A percentile compares a stretch with the other conserved stretches of the same genome.
Evolutionary conservation across 2,113 vertebrate genomes (phyloP).

Genomic region (Stomatorhinus ivindoensis): DNA sequence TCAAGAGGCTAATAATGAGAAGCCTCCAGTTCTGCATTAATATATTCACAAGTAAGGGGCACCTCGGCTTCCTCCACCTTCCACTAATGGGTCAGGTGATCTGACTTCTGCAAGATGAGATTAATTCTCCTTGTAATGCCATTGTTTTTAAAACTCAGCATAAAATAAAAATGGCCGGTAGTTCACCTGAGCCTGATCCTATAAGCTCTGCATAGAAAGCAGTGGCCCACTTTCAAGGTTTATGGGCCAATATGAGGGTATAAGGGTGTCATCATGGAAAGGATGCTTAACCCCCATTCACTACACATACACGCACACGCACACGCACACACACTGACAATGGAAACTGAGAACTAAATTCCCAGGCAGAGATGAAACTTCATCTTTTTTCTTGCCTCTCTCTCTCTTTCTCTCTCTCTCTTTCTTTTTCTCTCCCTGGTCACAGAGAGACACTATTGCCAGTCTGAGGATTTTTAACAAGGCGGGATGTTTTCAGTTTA

Average conservation of each 20-base stretch:
- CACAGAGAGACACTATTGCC: neutral
- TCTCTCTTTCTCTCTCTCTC: neutral
- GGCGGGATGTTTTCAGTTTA: constrained; percentile 1
- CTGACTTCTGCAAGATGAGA: neutral
- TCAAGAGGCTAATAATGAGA: neutral
- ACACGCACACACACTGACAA: neutral
- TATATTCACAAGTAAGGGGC: neutral
- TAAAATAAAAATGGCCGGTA: neutral
- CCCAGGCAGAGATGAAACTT: neutral
- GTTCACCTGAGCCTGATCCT: neutral
- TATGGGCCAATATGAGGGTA: neutral
- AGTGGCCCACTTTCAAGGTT: neutral
- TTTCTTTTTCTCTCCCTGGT: neutral
- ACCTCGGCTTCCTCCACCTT: neutral
- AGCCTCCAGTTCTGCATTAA: neutral
- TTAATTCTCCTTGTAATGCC: neutral
- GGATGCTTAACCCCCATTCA: neutral
- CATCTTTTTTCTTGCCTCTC: neutral
- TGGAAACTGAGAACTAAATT: neutral
- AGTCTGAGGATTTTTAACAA: constrained; percentile 1
- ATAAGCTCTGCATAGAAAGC: neutral
- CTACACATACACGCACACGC: neutral
- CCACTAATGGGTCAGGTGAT: neutral
- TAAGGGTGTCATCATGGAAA: neutral
- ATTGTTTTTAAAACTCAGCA: neutral